A percentile compares a stretch with the other conserved stretches of the same genome.
These are phyloP conservation scores for Cirrhinus molitorella DNA, from an alignment of 2,797 vertebrate genomes.

Conservation along the genomic window DNA sequence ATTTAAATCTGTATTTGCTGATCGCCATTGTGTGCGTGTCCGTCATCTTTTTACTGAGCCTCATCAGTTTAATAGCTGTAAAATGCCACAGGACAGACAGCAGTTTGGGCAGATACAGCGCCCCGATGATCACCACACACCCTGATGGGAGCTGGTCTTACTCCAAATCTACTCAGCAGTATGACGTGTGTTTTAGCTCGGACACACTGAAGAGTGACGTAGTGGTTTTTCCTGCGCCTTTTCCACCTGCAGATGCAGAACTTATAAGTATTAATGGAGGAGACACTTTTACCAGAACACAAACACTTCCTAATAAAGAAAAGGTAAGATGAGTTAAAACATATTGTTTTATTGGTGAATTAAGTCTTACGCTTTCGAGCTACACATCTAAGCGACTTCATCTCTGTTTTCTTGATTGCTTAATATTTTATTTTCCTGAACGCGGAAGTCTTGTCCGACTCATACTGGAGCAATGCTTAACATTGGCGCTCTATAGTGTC, in stretches of 20 bases:
- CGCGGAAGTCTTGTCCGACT: too few species aligned
- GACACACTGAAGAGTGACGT: conserved; percentile 62
- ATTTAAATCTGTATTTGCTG: too few species aligned
- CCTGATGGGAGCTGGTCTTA: conserved; percentile 65
- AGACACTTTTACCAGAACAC: conserved; percentile 68
- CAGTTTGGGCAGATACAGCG: conserved; percentile 56
- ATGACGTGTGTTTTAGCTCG: conserved; percentile 63
- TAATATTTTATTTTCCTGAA: neutral
- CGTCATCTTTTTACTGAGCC: conserved; percentile 61
- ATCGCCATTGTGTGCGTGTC: neutral
- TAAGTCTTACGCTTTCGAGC: neutral
- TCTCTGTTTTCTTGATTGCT: neutral
- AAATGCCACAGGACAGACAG: conserved; percentile 58
- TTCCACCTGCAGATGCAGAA: conserved; percentile 59
- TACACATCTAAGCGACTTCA: too few species aligned
- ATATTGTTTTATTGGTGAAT: neutral
- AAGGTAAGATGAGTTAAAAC: conserved; percentile 54
- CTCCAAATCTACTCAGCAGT: conserved; percentile 63
- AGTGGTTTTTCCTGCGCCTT: conserved; percentile 57
- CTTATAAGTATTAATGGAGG: conserved; percentile 60
- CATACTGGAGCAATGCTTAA: too few species aligned
- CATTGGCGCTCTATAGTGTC: too few species aligned
- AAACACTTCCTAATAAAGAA: conserved; percentile 47
- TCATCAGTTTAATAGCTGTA: conserved; percentile 57
- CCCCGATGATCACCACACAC: conserved; percentile 63